Evolutionary conservation across 2,888 invertebrate species (phyloP), one percentile per base, ranked within the genome.

Genomic region (Ophonus ardosiacus): DNA sequence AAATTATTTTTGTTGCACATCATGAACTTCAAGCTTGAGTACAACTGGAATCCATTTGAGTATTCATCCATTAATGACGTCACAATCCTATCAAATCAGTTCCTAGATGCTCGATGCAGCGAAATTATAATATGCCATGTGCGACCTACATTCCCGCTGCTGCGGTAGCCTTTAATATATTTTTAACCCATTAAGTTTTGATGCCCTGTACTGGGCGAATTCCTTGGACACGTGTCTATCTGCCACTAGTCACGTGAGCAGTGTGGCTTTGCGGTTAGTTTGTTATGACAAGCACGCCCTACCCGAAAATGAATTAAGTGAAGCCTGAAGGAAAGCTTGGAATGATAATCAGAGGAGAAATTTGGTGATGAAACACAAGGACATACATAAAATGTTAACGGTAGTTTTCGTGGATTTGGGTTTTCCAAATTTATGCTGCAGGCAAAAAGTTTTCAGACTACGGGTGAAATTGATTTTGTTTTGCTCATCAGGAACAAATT

Each of bases 181-280:
- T 71, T 82, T 82, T 82, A 82, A 82, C 82, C 82, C 82, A 82
- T 71, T 82, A 82, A 57, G 57, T 38, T 74, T 82, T 82, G 51
- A 81, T 81, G 65, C 81, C 43, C 63, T 68, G 31, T 40, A 63
- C 59, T 81, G 61, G 18, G 40, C 43, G 65, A 81, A 81, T 81
- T 81, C 81, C 68, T 43, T 24, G 65, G 57, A 21, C 81, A 81
- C 81, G 81, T 81, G 81, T 40, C 81, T 17, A 17, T 18, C 18
- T 15, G 79, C 21, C 80, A 63, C 80, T 63, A 17, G 15, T 57
- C 78, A 78, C 78, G 78, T 78, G 78, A 68, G n/a, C 31, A 68
- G 63, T 59, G 59, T 13, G 31, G 40, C 38, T 68, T 7, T 68
- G 13, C 8, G 31, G 13, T 68, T 31, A 31, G 6, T 5, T 74